Conservation (phyloP, 2,113 vertebrate species). For the Tyrannus savana region DNA sequence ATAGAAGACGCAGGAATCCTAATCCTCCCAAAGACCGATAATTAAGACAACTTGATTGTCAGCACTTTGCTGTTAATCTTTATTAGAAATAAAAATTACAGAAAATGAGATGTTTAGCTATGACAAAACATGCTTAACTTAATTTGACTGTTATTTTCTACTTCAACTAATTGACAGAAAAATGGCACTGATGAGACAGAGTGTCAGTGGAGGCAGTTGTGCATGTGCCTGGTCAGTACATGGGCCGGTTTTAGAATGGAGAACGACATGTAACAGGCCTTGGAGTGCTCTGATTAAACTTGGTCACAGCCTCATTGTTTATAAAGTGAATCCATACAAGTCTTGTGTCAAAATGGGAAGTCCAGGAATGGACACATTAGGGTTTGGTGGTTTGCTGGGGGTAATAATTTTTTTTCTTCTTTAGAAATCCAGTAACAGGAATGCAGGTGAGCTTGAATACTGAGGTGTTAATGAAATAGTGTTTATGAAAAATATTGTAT, state of each 20-base stretch:
- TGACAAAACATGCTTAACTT: not conserved
- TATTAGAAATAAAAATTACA: constrained; percentile 15
- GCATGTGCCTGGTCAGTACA: rapidly evolving
- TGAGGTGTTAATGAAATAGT: not conserved
- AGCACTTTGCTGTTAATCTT: not conserved
- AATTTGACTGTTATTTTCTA: not conserved
- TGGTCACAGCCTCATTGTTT: not conserved
- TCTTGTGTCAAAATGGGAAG: not conserved
- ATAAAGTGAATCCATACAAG: not conserved
- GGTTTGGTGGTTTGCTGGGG: not conserved
- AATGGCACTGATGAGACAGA: not conserved
- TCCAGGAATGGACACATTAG: not conserved
- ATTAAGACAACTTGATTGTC: not conserved
- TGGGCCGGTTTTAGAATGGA: not conserved
- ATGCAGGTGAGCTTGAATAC: not conserved
- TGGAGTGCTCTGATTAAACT: not conserved
- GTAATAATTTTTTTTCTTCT: not conserved
- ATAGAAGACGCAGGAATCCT: constrained; percentile 67
- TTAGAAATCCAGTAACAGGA: not conserved
- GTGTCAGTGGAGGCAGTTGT: not conserved
- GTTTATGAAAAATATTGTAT: not conserved
- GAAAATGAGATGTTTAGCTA: not conserved
- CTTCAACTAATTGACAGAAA: not conserved
- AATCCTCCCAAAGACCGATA: constrained; percentile 69
- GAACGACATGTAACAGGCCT: not conserved